A percentile compares a stretch with the other conserved stretches of the same genome.
Conservation (phyloP, 1,140 invertebrate genomes). For the Helicoverpa zea region DNA sequence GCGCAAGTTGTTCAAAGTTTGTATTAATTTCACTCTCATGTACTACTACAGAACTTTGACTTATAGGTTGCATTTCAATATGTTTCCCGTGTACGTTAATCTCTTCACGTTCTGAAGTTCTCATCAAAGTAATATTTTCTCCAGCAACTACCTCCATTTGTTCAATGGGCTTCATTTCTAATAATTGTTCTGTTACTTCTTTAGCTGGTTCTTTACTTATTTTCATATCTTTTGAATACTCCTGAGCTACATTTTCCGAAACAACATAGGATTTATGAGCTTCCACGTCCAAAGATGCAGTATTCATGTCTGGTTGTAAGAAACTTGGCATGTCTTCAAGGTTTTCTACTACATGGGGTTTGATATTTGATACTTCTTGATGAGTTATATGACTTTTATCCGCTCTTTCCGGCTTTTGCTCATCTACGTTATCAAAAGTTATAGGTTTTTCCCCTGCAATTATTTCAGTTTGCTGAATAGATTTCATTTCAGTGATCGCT, state of each 20-base stretch:
- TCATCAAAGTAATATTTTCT: slow-evolving; percentile 64
- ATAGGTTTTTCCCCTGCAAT: slow-evolving; percentile 61
- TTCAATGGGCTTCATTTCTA: slow-evolving; percentile 66
- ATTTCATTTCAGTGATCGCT: slow-evolving; percentile 63
- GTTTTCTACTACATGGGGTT: slow-evolving; percentile 65
- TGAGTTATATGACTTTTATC: slow-evolving; percentile 55
- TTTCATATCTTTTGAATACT: slow-evolving; percentile 57
- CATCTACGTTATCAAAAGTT: slow-evolving; percentile 35
- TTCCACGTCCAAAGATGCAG: slow-evolving; percentile 65
- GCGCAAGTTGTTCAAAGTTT: slow-evolving; percentile 55
- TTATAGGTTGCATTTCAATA: slow-evolving; percentile 64
- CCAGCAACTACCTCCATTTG: slow-evolving; percentile 67
- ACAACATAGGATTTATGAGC: slow-evolving; percentile 66
- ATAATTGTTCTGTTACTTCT: slow-evolving; percentile 62
- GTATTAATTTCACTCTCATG: slow-evolving; percentile 69
- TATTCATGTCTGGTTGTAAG: slow-evolving; percentile 52
- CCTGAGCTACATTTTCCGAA: slow-evolving; percentile 67
- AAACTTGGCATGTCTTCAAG: slow-evolving; percentile 54
- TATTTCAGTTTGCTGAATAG: slow-evolving; percentile 69
- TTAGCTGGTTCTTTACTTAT: slow-evolving; percentile 51
- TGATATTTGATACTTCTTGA: slow-evolving; percentile 59
- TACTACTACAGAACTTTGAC: slow-evolving; percentile 64
- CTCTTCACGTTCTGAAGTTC: slow-evolving; percentile 52
- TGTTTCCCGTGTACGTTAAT: slow-evolving; percentile 56
- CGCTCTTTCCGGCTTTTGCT: slow-evolving; percentile 60